These are phyloP conservation scores for Brachypodius melanocephalos DNA, from an alignment of 2,113 vertebrate genomes.

Conservation along the genomic window DNA sequence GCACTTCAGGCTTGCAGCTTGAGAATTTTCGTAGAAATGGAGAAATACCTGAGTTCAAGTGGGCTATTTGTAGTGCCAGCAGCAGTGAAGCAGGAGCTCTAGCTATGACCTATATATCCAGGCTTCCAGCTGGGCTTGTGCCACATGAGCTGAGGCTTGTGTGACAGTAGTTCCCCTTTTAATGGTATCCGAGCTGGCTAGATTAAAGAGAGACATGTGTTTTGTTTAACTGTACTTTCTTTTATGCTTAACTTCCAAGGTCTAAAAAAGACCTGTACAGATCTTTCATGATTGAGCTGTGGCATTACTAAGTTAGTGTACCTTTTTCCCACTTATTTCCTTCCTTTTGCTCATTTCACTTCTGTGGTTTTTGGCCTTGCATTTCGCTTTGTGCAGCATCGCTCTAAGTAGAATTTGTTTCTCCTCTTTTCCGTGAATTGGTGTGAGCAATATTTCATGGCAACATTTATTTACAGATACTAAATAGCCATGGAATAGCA, in stretches of 20 bases:
- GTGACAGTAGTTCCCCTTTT: not conserved
- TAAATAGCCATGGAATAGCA: not conserved
- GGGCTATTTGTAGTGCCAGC: not conserved
- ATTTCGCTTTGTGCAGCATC: not conserved
- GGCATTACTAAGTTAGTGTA: not conserved
- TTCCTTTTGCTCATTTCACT: not conserved
- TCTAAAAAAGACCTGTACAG: not conserved
- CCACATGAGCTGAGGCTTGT: not conserved
- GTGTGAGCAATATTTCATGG: not conserved
- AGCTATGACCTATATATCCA: not conserved
- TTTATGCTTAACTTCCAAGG: not conserved
- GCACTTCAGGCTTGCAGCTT: not conserved
- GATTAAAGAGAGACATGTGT: not conserved
- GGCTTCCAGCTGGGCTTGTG: not conserved
- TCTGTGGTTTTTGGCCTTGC: not conserved
- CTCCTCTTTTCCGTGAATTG: not conserved
- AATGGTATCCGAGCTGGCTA: not conserved
- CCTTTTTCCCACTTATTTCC: not conserved
- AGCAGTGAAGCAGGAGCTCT: not conserved
- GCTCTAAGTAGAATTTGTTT: not conserved
- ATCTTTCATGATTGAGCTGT: not conserved
- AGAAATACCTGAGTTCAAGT: not conserved
- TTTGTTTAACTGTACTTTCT: not conserved
- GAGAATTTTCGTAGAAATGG: not conserved
- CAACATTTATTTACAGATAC: not conserved